Evolutionary conservation across 2,888 invertebrate species (phyloP), one percentile per base, ranked within the genome.

Genomic region (Emmelina monodactyla): DNA sequence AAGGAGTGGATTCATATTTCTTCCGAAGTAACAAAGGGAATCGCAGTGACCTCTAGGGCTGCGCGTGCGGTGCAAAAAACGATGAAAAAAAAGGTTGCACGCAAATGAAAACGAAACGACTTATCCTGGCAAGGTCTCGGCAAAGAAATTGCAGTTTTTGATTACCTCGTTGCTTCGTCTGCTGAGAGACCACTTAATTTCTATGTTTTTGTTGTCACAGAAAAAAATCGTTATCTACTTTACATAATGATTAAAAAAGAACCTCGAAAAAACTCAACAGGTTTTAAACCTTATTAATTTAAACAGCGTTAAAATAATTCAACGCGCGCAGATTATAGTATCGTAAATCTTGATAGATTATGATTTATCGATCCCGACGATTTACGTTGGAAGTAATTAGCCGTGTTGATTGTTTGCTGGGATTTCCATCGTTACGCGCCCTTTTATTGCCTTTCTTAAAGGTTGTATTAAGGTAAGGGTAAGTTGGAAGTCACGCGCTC

Each of bases 81-180:
- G 9, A 6, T n/a, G 11, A 25, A 25, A 4, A 10, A 25, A 9
- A 25, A 3, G 25, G 25, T n/a, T n/a, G 66, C 69, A 73, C 64
- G 75, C 75, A 78, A 79, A 78, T 78, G 78, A 75, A 76, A 78
- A 73, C 76, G 78, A 73, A 78, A 78, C 78, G 78, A 65, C 69
- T 65, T 64, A 62, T 62, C 58, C 61, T 53, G 54, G 49, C 42
- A 41, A 39, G 49, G 55, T 43, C 46, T 48, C 46, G 42, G 49
- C 38, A 67, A 64, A 72, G 68, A 78, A 76, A 78, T 76, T 75
- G 68, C 65, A 63, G 60, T 52, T 65, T 78, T 75, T 78, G 78
- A 79, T 78, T 78, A 75, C 59, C 72, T n/a, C n/a, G n/a, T n/a
- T n/a, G n/a, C n/a, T n/a, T n/a, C n/a, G n/a, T n/a, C n/a, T n/a